phyloP scores from a whole-genome alignment of 2,113 vertebrate species.

The Hepsetus odoe region DNA sequence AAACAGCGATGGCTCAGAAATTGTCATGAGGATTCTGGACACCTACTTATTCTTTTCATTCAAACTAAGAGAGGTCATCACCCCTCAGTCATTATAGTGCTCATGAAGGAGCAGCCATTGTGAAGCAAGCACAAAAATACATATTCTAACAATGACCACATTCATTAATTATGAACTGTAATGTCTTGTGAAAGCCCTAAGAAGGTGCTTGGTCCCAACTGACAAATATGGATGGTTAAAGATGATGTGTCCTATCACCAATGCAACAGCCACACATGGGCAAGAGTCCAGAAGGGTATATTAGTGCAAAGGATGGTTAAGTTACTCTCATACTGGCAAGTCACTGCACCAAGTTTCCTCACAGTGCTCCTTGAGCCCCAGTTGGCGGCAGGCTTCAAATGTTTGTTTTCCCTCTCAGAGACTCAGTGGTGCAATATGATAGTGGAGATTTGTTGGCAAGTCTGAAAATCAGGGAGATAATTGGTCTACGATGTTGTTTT shows the following conservation, averaged over 20 bases:
- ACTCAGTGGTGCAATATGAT: not conserved
- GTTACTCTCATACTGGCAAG: not conserved
- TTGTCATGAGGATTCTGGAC: not conserved
- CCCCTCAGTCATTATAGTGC: not conserved
- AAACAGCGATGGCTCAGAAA: not conserved
- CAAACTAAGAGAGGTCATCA: not conserved
- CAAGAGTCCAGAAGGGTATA: not conserved
- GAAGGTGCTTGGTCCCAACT: not conserved
- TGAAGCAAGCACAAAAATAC: not conserved
- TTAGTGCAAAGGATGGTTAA: not conserved
- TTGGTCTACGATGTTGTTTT: not conserved
- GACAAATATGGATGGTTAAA: not conserved
- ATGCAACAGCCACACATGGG: not conserved
- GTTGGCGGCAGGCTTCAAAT: not conserved
- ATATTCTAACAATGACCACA: not conserved
- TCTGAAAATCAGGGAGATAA: not conserved
- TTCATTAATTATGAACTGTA: not conserved
- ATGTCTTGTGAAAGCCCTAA: not conserved
- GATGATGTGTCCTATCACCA: not conserved
- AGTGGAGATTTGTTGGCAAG: not conserved
- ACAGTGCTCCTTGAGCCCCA: not conserved
- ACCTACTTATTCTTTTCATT: not conserved
- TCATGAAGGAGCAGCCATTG: conserved; percentile 1
- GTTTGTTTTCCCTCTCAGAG: not conserved
- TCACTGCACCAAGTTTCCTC: not conserved